Conservation (phyloP, 2,797 vertebrate species). For the Sebastes alutus region DNA sequence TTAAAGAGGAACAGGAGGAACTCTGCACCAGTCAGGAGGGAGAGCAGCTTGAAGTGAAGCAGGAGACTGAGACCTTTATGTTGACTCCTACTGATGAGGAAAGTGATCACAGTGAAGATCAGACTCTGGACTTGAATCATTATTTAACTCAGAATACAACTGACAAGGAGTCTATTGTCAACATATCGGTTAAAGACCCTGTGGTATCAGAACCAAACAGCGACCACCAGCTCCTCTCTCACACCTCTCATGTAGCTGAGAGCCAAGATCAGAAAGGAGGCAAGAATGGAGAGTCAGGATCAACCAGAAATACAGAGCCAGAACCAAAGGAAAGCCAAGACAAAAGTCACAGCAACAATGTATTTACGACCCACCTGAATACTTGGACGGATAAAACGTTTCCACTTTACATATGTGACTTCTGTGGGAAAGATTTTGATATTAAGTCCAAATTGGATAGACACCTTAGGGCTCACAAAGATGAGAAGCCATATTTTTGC, state of each 20-base stretch:
- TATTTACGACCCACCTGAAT: neutral
- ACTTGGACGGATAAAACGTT: neutral
- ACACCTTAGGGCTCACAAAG: neutral
- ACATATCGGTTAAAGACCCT: neutral
- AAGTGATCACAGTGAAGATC: neutral
- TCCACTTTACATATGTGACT: neutral
- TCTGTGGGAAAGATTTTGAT: neutral
- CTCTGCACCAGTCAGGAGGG: no score
- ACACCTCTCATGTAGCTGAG: neutral
- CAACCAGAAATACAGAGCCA: no score
- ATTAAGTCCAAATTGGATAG: neutral
- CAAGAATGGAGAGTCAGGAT: neutral
- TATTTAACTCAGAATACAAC: neutral
- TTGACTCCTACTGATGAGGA: no score
- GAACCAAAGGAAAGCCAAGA: no score
- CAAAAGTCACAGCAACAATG: neutral
- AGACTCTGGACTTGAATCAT: neutral
- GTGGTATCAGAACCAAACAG: neutral
- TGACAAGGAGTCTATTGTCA: neutral
- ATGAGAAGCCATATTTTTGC: neutral
- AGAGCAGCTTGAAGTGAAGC: no score
- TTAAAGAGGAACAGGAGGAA: no score
- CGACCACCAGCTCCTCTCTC: neutral
- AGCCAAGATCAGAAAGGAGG: neutral
- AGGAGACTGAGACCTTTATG: no score